A percentile compares a stretch with the other conserved stretches of the same genome.
Evolutionary conservation across 2,888 invertebrate species (phyloP).

Genomic region (Gymnocheta viridis): DNA sequence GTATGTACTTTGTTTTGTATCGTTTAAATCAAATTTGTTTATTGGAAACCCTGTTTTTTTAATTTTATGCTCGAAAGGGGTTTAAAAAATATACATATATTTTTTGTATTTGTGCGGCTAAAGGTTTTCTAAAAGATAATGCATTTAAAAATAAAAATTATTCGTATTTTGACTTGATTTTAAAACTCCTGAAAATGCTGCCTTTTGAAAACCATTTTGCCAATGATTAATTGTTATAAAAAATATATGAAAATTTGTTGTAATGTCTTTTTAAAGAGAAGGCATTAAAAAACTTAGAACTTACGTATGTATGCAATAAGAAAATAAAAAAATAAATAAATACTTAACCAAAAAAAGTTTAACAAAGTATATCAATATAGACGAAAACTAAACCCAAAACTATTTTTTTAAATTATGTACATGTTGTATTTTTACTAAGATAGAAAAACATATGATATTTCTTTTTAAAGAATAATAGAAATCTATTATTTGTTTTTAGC

Average conservation of each 20-base stretch:
- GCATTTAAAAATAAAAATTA: slow-evolving; percentile 33
- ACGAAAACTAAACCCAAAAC: slow-evolving; percentile 22
- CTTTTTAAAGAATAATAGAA: slow-evolving; percentile 8
- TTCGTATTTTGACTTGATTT: slow-evolving; percentile 21
- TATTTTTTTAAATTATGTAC: slow-evolving; percentile 47
- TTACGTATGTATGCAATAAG: not conserved
- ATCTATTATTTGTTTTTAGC: slow-evolving; percentile 1
- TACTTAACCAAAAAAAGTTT: slow-evolving; percentile 38
- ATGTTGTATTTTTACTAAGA: slow-evolving; percentile 38
- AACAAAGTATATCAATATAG: slow-evolving; percentile 29
- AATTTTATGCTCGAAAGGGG: slow-evolving; percentile 5
- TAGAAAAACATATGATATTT: slow-evolving; percentile 2
- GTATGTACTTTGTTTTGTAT: too few relatives aligned
- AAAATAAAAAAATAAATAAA: slow-evolving; percentile 17
- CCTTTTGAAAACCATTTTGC: slow-evolving; percentile 56
- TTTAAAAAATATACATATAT: not conserved
- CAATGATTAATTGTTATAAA: slow-evolving; percentile 29
- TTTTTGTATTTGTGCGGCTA: slow-evolving; percentile 60
- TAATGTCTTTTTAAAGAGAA: slow-evolving; percentile 18
- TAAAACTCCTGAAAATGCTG: slow-evolving; percentile 33
- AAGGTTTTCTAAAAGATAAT: slow-evolving; percentile 59
- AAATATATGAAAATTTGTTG: slow-evolving; percentile 41
- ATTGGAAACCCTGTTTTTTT: slow-evolving; percentile 19
- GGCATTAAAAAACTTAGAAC: slow-evolving; percentile 22
- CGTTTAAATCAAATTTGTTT: slow-evolving; percentile 32